phyloP scores from a whole-genome alignment of 2,797 vertebrate genomes.

The Adrianichthys oophorus region DNA sequence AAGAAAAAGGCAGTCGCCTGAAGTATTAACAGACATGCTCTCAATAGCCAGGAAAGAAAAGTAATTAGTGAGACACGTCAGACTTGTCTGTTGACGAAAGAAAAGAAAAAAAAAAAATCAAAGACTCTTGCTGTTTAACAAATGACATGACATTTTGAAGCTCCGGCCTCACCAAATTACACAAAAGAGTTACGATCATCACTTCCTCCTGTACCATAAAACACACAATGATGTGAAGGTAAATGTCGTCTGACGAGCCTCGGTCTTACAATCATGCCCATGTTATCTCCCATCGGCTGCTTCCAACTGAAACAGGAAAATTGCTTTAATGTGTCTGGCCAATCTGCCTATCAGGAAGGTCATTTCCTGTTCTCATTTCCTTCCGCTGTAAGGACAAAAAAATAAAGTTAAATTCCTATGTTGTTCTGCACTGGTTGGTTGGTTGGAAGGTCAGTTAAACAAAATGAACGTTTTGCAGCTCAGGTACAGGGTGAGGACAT shows the following conservation, averaged over 20 bases:
- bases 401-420: constrained; percentile 32
- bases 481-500: constrained; percentile 22
- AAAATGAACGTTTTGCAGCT: constrained; percentile 42
- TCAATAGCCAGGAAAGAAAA: constrained; percentile 13
- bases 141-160: constrained; percentile 21
- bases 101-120: constrained; percentile 27
- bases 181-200: constrained; percentile 20
- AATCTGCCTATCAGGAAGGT: constrained; percentile 60
- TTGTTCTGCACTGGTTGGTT: constrained; percentile 31
- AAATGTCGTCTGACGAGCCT: constrained; percentile 38
- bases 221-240: constrained; percentile 16
- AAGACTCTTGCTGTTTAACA: constrained; percentile 5
- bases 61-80: constrained; percentile 35
- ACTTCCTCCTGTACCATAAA: constrained; percentile 18
- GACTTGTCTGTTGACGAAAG: constrained; percentile 9
- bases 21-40: constrained; percentile 6
- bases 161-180: constrained; percentile 22
- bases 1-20: constrained; percentile 10
- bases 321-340: constrained; percentile 69
- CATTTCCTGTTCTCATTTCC: constrained; percentile 71
- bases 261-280: constrained; percentile 55
- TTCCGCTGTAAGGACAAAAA: constrained; percentile 35
- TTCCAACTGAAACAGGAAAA: constrained; percentile 63
- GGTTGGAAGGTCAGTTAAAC: constrained; percentile 35
- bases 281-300: constrained; percentile 59